Evolutionary conservation across 2,888 invertebrate species (phyloP), one percentile per base, ranked within the genome.

Genomic region (Drosophila putrida): DNA sequence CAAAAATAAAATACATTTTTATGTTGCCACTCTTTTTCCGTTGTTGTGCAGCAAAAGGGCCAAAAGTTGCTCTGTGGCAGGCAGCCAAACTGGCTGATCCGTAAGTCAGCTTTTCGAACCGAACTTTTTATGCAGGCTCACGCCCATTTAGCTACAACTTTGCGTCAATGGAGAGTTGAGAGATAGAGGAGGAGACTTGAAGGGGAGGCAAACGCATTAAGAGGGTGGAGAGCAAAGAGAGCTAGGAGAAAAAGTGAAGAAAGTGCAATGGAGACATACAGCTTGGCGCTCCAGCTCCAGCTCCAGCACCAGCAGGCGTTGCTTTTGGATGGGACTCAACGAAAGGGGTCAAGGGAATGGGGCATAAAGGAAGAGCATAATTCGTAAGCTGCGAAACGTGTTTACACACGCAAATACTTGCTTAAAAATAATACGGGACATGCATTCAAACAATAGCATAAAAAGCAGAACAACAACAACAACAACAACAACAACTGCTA

Each of bases 371-470:
- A 10, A 11, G 10, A 55, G 63, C 71, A 81, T 81, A 83, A 79
- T 80, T 81, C 79, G 80, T 89, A 87, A 89, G 88, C 85, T 82
- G 72, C 62, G 75, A 80, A 90, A 90, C 90, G 90, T 90, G 90
- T 83, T 85, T 76, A 80, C 80, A 87, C 83, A 80, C 85, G 88
- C 77, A 90, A 89, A 85, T 80, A 81, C 75, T 80, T 81, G 79
- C 87, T 90, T 90, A 86, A 83, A 82, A 77, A 80, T 81, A 74
- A 76, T 76, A 62, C 71, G 74, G 54, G 44, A 58, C 73, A 74
- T 74, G 78, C 74, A 78, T 73, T 60, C 70, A 68, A 69, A 76
- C 72, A 63, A 75, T 72, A 68, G 61, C 57, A 11, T 25, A 20
- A 41, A 20, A 41, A 41, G 15, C 47, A 67, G 46, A 69, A 53